Conservation (phyloP, 2,888 invertebrate genomes). For the Dendrolimus pini region DNA sequence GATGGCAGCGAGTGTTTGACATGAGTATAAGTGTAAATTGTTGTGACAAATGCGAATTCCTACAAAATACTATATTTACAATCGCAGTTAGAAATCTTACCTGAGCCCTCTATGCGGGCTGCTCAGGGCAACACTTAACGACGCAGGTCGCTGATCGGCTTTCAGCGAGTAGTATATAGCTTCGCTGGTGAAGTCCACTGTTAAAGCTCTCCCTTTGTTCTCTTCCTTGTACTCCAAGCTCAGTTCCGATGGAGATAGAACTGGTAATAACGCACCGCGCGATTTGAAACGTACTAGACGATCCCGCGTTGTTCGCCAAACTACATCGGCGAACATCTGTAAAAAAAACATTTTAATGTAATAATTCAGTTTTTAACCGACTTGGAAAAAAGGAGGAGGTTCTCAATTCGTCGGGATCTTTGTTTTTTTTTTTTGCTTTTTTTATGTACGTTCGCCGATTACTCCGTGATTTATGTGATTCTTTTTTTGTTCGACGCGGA, state of each 20-base stretch:
- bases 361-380: no score
- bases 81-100: conserved; percentile 20
- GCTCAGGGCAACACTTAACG: conserved; percentile 45
- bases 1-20: no score
- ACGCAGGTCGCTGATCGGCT: conserved; percentile 44
- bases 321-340: conserved; percentile 58
- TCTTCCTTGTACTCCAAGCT: conserved; percentile 43
- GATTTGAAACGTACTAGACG: conserved; percentile 63
- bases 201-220: conserved; percentile 30
- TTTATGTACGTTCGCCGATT: no score
- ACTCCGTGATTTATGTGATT: no score
- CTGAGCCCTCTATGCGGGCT: conserved; percentile 56
- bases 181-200: conserved; percentile 40
- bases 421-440: no score
- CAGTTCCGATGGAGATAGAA: conserved; percentile 45
- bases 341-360: background rate
- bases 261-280: conserved; percentile 49
- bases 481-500: no score
- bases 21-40: no score
- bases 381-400: no score
- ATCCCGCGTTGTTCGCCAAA: conserved; percentile 64
- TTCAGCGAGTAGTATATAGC: conserved; percentile 49
- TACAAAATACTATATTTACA: no score
- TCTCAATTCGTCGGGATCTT: no score
- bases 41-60: no score